Percentiles rank a stretch among this genome's conserved stretches.
Evolutionary conservation across 2,888 invertebrate genomes (phyloP).

Genomic region (Rhagium mordax): DNA sequence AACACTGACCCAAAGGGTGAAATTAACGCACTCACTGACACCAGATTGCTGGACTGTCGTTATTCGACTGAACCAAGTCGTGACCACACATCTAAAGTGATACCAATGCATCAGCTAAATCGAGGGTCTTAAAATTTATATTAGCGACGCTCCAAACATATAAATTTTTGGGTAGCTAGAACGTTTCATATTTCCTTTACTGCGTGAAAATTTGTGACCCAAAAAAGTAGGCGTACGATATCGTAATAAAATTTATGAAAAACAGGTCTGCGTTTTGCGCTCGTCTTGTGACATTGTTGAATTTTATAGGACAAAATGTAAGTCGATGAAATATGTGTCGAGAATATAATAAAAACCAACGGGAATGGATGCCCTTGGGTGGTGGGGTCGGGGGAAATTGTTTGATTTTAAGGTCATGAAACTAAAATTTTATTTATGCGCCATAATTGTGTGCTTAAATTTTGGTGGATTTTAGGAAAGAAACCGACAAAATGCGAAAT

Average conservation of each 20-base stretch:
- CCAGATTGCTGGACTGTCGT: conserved; percentile 29
- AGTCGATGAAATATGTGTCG: neutral
- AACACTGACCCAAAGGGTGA: conserved; percentile 50
- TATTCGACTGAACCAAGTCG: conserved; percentile 23
- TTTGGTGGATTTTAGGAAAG: no score
- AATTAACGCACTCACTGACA: conserved; percentile 43
- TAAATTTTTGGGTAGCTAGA: conserved; percentile 26
- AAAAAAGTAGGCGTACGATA: conserved; percentile 7
- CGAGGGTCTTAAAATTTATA: conserved; percentile 32
- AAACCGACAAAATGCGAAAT: no score
- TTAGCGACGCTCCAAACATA: conserved; percentile 25
- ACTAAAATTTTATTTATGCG: neutral
- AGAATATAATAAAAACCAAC: neutral
- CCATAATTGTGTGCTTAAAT: neutral
- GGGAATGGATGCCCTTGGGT: neutral
- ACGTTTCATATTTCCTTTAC: conserved; percentile 11
- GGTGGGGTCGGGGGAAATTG: neutral
- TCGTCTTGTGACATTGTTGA: neutral
- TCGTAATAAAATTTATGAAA: conserved; percentile 17
- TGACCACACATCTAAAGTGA: conserved; percentile 40
- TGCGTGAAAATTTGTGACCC: conserved; percentile 19
- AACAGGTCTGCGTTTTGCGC: neutral
- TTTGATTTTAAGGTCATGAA: neutral
- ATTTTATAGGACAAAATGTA: neutral
- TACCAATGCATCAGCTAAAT: conserved; percentile 34